Conservation (phyloP, 2,888 invertebrate species). For the Criorhina ranunculi region DNA sequence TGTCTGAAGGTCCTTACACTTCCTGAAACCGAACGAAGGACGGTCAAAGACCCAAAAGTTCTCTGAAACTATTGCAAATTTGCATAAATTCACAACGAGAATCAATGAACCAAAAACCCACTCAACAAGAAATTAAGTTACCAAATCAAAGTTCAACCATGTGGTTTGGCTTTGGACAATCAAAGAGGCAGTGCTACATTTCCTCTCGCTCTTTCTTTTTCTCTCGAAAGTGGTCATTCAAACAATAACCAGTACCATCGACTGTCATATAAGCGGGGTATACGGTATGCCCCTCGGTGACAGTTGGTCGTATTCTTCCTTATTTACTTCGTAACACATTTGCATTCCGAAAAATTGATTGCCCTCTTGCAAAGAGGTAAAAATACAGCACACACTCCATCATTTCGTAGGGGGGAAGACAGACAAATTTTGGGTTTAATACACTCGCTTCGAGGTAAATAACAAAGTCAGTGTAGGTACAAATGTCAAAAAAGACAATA, state of each 20-base stretch:
- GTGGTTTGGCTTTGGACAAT: conserved; percentile 45
- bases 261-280: not conserved
- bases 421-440: conserved; percentile 59
- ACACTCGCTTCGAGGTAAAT: conserved; percentile 59
- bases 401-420: not conserved
- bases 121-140: conserved; percentile 48
- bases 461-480: conserved; percentile 50
- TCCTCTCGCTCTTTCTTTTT: conserved; percentile 17
- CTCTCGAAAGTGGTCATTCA: conserved; percentile 47
- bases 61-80: conserved; percentile 9
- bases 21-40: conserved; percentile 56
- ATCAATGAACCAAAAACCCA: conserved; percentile 53
- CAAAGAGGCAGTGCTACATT: conserved; percentile 3
- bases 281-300: conserved; percentile 7
- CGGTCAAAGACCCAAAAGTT: conserved; percentile 64
- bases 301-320: conserved; percentile 62
- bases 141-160: conserved; percentile 60
- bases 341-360: conserved; percentile 68
- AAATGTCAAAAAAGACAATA: conserved; percentile 37
- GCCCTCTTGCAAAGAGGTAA: conserved; percentile 46
- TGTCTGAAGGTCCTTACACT: conserved; percentile 64
- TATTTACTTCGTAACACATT: conserved; percentile 66
- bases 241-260: conserved; percentile 41
- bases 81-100: conserved; percentile 44
- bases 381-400: conserved; percentile 27